Evolutionary conservation across 2,113 vertebrate genomes (phyloP).

Genomic region (Thunnus maccoyii): DNA sequence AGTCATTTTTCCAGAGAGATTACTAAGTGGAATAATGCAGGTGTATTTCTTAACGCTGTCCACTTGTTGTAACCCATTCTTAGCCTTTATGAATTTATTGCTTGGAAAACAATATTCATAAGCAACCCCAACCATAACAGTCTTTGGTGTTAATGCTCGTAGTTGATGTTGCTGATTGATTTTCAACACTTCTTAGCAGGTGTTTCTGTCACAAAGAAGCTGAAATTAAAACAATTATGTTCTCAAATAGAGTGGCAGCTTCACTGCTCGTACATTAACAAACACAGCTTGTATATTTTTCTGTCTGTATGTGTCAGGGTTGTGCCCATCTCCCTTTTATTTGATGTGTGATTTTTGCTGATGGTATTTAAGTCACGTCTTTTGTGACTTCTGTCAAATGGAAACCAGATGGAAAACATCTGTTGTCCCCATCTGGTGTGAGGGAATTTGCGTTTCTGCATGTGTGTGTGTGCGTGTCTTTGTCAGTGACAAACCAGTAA

Average conservation of each 20-base stretch:
- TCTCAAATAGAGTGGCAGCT: not conserved
- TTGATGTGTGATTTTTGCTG: conserved; percentile 68
- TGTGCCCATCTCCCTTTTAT: conserved; percentile 46
- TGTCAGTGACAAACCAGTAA: conserved; percentile 48
- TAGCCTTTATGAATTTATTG: not conserved
- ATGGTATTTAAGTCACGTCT: conserved; percentile 63
- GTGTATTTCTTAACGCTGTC: conserved; percentile 52
- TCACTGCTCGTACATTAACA: conserved; percentile 32
- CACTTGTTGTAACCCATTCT: not conserved
- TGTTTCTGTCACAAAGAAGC: conserved; percentile 13
- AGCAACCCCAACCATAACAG: not conserved
- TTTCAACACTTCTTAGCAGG: not conserved
- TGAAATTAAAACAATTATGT: conserved; percentile 3
- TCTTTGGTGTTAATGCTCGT: not conserved
- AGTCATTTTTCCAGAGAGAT: conserved; percentile 48
- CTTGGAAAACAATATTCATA: conserved; percentile 13
- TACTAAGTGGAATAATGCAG: conserved; percentile 40
- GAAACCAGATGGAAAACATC: conserved; percentile 79
- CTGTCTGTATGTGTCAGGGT: conserved; percentile 21
- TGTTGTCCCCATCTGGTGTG: conserved; percentile 70
- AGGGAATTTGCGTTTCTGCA: conserved; percentile 27
- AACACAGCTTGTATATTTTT: conserved; percentile 27
- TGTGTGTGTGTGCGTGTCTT: conserved; percentile 19
- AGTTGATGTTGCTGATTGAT: not conserved
- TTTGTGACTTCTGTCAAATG: conserved; percentile 68